phyloP scores from a whole-genome alignment of 1,140 invertebrate genomes.

The Drosophila mojavensis region DNA sequence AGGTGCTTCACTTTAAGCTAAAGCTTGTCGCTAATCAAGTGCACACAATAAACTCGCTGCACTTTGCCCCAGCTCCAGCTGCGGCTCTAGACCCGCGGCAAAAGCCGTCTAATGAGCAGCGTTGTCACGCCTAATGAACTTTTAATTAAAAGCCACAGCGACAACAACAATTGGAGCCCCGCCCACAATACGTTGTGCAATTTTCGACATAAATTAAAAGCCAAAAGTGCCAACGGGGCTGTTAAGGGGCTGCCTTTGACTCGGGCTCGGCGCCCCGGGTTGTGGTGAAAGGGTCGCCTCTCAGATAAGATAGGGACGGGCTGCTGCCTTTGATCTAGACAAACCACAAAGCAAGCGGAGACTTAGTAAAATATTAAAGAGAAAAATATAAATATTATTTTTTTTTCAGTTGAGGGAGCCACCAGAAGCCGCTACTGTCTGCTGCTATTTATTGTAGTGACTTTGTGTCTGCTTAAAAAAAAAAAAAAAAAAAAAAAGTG shows the following conservation, averaged over 20 bases:
- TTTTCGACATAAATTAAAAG: conserved; percentile 66
- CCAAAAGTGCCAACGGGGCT: conserved; percentile 15
- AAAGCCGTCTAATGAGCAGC: conserved; percentile 58
- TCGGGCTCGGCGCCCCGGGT: not conserved
- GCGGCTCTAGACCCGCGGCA: not conserved
- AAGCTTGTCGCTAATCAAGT: conserved; percentile 75
- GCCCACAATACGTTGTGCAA: conserved; percentile 69
- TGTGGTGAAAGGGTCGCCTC: conserved; percentile 24
- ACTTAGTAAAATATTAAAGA: conserved; percentile 21
- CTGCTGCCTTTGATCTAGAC: conserved; percentile 64
- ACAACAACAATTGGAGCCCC: conserved; percentile 27
- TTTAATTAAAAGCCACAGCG: conserved; percentile 75
- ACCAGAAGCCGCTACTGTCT: conserved; percentile 8
- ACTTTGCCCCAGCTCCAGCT: conserved; percentile 6
- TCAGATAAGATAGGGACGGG: conserved; percentile 52
- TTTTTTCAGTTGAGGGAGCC: conserved; percentile 2
- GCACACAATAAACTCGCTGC: conserved; percentile 51
- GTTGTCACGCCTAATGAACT: conserved; percentile 76
- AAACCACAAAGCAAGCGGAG: conserved; percentile 54
- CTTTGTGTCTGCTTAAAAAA: not conserved
- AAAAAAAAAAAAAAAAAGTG: no score
- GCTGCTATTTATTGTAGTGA: not conserved
- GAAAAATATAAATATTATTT: conserved; percentile 19
- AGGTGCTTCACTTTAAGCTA: conserved; percentile 44
- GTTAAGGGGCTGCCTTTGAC: conserved; percentile 8